Conservation (phyloP, 1,140 invertebrate species). For the Eumeta japonica region DNA sequence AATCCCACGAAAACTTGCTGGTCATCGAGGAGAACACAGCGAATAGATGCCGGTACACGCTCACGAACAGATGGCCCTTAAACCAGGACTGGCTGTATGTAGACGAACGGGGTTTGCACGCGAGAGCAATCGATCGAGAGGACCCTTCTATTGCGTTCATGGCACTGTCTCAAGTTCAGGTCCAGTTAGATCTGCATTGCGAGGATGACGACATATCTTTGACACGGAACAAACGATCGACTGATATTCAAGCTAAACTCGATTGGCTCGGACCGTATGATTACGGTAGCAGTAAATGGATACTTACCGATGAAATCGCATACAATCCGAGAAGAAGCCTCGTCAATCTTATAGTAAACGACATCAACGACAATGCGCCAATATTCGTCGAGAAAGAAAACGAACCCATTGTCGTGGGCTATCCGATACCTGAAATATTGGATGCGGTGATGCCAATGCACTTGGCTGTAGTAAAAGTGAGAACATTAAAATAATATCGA, state of each 20-base stretch:
- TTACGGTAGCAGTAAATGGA: constrained; percentile 40
- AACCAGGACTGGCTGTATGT: constrained; percentile 40
- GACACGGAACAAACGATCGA: constrained; percentile 20
- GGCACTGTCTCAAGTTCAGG: constrained; percentile 47
- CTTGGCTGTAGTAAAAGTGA: constrained; percentile 44
- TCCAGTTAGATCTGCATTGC: constrained; percentile 36
- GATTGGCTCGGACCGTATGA: constrained; percentile 25
- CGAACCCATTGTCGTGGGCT: constrained; percentile 48
- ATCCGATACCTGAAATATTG: constrained; percentile 39
- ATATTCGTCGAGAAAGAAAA: constrained; percentile 36
- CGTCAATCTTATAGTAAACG: constrained; percentile 51
- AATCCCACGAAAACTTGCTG: constrained; percentile 31
- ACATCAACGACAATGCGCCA: constrained; percentile 54
- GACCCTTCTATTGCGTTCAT: constrained; percentile 49
- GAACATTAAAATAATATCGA: too few relatives aligned
- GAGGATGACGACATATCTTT: constrained; percentile 13
- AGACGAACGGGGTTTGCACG: constrained; percentile 29
- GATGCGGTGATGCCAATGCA: constrained; percentile 36
- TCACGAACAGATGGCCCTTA: constrained; percentile 35
- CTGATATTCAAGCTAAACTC: constrained; percentile 8
- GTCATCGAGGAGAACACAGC: constrained; percentile 22
- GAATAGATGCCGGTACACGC: constrained; percentile 23
- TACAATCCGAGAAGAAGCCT: constrained; percentile 36
- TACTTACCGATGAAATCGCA: constrained; percentile 34
- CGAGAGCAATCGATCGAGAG: constrained; percentile 42